phyloP scores from a whole-genome alignment of 1,140 invertebrate species.

The Bemisia tabaci region DNA sequence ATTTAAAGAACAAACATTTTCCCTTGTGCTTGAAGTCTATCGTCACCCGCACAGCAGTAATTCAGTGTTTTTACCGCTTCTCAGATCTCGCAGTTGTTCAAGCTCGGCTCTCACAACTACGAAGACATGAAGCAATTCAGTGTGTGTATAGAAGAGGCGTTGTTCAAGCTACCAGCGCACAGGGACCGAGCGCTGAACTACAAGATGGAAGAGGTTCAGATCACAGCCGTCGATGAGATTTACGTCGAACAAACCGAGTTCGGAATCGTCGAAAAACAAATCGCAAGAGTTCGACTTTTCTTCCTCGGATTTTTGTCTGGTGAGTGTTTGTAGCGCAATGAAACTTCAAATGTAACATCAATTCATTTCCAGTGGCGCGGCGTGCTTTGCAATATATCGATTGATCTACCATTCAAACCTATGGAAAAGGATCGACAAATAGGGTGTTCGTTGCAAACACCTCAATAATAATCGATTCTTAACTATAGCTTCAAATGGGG shows the following conservation, averaged over 20 bases:
- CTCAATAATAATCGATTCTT: too few relatives aligned
- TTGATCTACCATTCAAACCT: too few relatives aligned
- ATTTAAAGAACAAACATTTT: too few relatives aligned
- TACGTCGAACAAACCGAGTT: conserved; percentile 82
- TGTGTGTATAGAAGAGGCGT: conserved; percentile 71
- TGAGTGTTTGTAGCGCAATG: conserved; percentile 28
- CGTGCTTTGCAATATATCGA: too few relatives aligned
- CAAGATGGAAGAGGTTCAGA: conserved; percentile 96
- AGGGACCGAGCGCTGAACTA: conserved; percentile 83
- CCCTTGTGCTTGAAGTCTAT: too few relatives aligned
- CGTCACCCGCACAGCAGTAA: too few relatives aligned
- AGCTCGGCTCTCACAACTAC: conserved; percentile 79
- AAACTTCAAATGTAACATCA: too few relatives aligned
- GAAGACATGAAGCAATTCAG: conserved; percentile 88
- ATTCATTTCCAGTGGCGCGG: too few relatives aligned
- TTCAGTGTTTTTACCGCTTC: background rate
- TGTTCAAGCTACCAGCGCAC: conserved; percentile 70
- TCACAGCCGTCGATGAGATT: conserved; percentile 92
- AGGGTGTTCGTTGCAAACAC: too few relatives aligned
- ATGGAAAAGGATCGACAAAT: too few relatives aligned
- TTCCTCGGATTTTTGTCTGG: conserved; percentile 85
- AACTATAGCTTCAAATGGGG: too few relatives aligned
- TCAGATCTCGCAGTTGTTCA: conserved; percentile 87
- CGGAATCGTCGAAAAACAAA: conserved; percentile 77
- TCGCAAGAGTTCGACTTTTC: conserved; percentile 87